Evolutionary conservation across 1,140 invertebrate genomes (phyloP), one percentile per base, ranked within the genome.

Genomic region (Pissodes strobi): DNA sequence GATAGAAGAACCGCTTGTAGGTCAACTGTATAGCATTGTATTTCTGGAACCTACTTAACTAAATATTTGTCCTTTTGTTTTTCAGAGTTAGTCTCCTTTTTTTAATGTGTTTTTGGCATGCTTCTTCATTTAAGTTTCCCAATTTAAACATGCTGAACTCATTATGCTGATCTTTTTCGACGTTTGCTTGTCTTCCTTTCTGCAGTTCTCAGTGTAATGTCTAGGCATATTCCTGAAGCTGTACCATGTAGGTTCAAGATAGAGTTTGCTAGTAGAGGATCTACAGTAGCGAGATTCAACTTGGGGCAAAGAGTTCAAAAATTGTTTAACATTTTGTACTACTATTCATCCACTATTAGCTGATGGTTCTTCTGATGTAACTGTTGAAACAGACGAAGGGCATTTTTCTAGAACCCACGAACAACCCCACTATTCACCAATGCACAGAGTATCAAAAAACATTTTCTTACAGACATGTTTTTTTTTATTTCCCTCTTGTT

Each of bases 1-100:
- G 43, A 45, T 15, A 74, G 43, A 18, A 73, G 52, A 18, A 77
- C 71, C n/a, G 72, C 67, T 68, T 72, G 69, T 17, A 74, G 22
- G 56, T 77, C 72, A 52, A 73, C 67, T 48, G 70, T 70, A 23
- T 68, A 68, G 15, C 61, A 51, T 60, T 53, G 37, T 15, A 66
- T 10, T 34, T 60, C 46, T 8, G 18, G 10, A 39, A 13, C 19
- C 23, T 48, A 22, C 34, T 38, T 10, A 21, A 21, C 43, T 60
- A 38, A 22, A 25, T 49, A 27, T 63, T 72, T 74, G 52, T 74
- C 66, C 13, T 13, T 43, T 22, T 68, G 49, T 65, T 73, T 73
- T 61, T 72, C 66, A 18, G 55, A 17, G 30, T 52, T 49, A 13
- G 66, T 65, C 34, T 69, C 63, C 21, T 64, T 69, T 69, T 45